Conservation (phyloP, 2,797 vertebrate species). For the Mormyrus proboscirostris region DNA sequence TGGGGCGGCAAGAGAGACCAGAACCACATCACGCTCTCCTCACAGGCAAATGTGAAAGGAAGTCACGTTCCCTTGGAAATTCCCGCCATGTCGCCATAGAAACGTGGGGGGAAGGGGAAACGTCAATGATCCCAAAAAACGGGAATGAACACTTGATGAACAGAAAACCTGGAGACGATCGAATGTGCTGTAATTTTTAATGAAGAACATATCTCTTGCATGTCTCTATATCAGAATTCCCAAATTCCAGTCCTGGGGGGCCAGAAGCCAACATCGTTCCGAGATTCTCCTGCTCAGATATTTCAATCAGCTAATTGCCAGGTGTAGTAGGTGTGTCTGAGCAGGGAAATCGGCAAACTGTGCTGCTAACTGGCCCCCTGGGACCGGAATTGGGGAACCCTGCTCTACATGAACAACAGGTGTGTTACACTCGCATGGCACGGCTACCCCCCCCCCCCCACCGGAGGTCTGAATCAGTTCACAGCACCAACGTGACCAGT, state of each 20-base stretch:
- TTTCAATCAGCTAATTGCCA: not conserved
- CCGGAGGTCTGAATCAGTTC: not conserved
- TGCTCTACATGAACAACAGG: not conserved
- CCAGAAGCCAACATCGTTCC: not conserved
- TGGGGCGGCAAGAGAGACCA: not conserved
- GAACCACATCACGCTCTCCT: not conserved
- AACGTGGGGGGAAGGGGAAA: slow-evolving; percentile 46
- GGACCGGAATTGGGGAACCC: not conserved
- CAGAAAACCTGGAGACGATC: not conserved
- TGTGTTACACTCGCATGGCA: too few relatives aligned
- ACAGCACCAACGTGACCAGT: not conserved
- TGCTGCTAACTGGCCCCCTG: not conserved
- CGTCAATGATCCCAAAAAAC: not conserved
- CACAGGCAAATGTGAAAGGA: slow-evolving; percentile 23
- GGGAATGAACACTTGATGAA: not conserved
- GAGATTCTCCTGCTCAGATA: not conserved
- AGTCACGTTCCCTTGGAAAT: slow-evolving; percentile 51
- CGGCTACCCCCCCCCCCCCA: not conserved
- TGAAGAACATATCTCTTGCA: not conserved
- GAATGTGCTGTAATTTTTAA: not conserved
- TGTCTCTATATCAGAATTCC: not conserved
- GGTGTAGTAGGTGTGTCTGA: not conserved
- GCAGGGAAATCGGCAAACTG: not conserved
- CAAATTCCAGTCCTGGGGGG: not conserved
- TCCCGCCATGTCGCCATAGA: slow-evolving; percentile 73